Conservation (phyloP, 2,113 vertebrate species). For the Notechis scutatus region DNA sequence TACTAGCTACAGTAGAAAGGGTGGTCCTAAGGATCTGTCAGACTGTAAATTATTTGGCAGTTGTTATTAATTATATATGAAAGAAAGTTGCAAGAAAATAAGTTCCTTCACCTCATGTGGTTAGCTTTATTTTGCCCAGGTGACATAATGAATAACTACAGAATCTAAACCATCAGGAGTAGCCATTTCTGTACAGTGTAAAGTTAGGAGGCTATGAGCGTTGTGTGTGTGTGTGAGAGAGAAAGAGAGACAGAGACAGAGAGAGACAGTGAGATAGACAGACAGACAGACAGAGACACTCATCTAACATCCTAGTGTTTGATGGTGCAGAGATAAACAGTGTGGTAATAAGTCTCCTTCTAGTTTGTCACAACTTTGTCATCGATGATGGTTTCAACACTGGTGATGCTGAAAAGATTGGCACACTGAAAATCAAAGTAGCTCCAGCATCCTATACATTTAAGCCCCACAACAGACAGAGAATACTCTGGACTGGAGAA, state of each 20-base stretch:
- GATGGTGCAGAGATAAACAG: not conserved
- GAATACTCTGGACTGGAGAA: not conserved
- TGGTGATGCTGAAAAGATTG: not conserved
- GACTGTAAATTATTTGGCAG: not conserved
- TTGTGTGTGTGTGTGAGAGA: not conserved
- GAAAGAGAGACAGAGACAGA: not conserved
- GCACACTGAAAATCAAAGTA: not conserved
- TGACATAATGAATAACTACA: not conserved
- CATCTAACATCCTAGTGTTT: not conserved
- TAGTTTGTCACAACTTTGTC: not conserved
- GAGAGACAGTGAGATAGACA: not conserved
- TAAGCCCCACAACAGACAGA: not conserved
- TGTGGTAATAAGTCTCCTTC: not conserved
- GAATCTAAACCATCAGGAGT: not conserved
- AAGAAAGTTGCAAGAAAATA: not conserved
- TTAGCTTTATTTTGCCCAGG: not conserved
- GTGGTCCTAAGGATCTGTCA: not conserved
- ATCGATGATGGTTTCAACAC: not conserved
- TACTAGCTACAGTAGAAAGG: not conserved
- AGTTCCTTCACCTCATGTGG: not conserved
- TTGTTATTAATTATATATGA: constrained; percentile 10
- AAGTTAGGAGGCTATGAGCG: not conserved
- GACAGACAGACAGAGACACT: not conserved
- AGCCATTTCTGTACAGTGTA: not conserved
- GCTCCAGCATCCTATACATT: not conserved